These are phyloP conservation scores for Elephas maximus DNA, from an alignment of 2,113 vertebrate genomes.

Conservation along the genomic window DNA sequence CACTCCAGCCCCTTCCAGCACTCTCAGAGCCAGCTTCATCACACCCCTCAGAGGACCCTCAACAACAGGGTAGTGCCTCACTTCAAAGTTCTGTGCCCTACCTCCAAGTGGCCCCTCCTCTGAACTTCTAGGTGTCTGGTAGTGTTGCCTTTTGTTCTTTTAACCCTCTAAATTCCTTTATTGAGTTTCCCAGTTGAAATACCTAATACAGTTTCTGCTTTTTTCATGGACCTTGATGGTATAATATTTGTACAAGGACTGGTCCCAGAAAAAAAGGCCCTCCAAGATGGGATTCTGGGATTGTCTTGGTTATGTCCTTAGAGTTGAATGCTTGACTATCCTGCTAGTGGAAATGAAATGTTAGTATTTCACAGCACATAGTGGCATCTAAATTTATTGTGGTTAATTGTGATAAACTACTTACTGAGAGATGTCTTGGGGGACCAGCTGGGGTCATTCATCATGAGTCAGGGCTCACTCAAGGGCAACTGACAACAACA, in stretches of 20 bases:
- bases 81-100: not conserved
- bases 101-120: rapidly evolving
- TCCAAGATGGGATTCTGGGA: not conserved
- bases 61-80: not conserved
- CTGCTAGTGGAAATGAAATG: not conserved
- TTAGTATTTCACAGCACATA: not conserved
- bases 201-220: not conserved
- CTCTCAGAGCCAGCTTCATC: not conserved
- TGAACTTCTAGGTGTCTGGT: not conserved
- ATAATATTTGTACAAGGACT: not conserved
- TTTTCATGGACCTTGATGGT: not conserved
- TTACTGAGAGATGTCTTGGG: not conserved
- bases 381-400: not conserved
- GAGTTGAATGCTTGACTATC: no score
- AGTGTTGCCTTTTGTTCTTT: not conserved
- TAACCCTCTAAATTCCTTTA: not conserved
- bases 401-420: not conserved
- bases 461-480: not conserved
- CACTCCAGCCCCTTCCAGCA: not conserved
- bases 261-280: not conserved
- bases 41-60: rapidly evolving
- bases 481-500: not conserved
- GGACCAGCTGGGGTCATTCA: not conserved
- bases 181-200: not conserved
- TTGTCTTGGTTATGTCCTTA: not conserved